phyloP scores from a whole-genome alignment of 2,888 invertebrate genomes.

The Parnassius orleans region DNA sequence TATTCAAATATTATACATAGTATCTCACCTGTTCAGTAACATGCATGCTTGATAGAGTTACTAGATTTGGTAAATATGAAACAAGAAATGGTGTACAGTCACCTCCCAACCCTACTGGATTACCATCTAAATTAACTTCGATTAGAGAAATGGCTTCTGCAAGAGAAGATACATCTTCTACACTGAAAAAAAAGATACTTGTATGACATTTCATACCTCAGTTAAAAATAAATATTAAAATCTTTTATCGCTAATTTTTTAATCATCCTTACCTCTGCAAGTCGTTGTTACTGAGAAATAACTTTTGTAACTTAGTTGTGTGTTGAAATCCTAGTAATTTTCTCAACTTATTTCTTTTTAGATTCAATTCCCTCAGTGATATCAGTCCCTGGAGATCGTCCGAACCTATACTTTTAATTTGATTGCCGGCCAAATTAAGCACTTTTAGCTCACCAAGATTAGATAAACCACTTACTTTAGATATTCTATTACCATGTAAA shows the following conservation, averaged over 20 bases:
- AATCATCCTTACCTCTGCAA: constrained; percentile 72
- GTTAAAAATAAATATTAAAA: too few species aligned
- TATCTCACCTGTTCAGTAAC: constrained; percentile 85
- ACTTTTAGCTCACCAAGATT: constrained; percentile 90
- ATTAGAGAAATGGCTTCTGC: constrained; percentile 88
- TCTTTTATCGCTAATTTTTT: neutral
- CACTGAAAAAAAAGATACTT: constrained; percentile 69
- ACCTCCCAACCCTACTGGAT: constrained; percentile 89
- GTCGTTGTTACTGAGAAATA: constrained; percentile 92
- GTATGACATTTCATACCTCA: neutral
- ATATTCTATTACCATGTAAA: constrained; percentile 95
- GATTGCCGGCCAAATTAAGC: constrained; percentile 95
- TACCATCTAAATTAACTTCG: constrained; percentile 93
- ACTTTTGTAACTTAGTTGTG: constrained; percentile 86
- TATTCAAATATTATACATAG: neutral
- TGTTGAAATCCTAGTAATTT: constrained; percentile 90
- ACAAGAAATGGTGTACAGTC: constrained; percentile 92
- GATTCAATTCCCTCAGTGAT: constrained; percentile 91
- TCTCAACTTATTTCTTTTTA: constrained; percentile 91
- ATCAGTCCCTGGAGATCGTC: constrained; percentile 89
- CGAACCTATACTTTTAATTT: constrained; percentile 87
- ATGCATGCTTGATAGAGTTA: constrained; percentile 88
- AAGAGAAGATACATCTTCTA: constrained; percentile 92
- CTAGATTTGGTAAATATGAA: constrained; percentile 87
- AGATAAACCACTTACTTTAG: constrained; percentile 85